A percentile compares a stretch with the other conserved stretches of the same genome.
These are phyloP conservation scores for Orchestes rusci DNA, from an alignment of 2,888 invertebrate species.

Conservation along the genomic window DNA sequence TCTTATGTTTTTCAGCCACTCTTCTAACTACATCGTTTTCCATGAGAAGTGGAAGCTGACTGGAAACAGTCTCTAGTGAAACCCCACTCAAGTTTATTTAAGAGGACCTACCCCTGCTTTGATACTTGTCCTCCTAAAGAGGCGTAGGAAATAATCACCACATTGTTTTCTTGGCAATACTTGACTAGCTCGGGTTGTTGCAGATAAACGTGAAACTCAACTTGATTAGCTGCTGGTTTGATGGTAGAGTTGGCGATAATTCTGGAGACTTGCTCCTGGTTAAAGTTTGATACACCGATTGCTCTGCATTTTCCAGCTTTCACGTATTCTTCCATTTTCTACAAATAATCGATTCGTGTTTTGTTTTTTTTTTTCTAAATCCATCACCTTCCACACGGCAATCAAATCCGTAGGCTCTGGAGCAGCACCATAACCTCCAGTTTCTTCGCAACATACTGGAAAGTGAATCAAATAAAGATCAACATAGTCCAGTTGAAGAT, in stretches of 20 bases:
- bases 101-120: too few relatives aligned
- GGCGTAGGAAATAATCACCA: conserved; percentile 37
- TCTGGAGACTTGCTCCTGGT: conserved; percentile 59
- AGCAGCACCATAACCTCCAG: too few relatives aligned
- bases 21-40: conserved; percentile 41
- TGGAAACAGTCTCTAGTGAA: too few relatives aligned
- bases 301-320: conserved; percentile 62
- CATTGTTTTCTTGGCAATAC: conserved; percentile 21
- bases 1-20: conserved; percentile 49
- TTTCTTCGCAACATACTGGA: too few relatives aligned
- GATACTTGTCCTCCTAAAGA: conserved; percentile 48
- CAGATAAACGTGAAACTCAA: conserved; percentile 52
- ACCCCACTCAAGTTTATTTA: too few relatives aligned
- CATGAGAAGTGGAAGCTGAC: too few relatives aligned
- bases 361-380: background rate
- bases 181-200: conserved; percentile 43
- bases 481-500: conserved; percentile 30
- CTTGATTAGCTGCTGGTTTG: conserved; percentile 55
- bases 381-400: conserved; percentile 19
- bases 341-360: background rate
- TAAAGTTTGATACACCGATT: conserved; percentile 81
- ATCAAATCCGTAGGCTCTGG: conserved; percentile 23
- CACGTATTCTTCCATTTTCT: conserved; percentile 56
- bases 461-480: conserved; percentile 33
- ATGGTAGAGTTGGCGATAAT: conserved; percentile 46